phyloP scores from a whole-genome alignment of 2,888 invertebrate species.

The Selenia dentaria region DNA sequence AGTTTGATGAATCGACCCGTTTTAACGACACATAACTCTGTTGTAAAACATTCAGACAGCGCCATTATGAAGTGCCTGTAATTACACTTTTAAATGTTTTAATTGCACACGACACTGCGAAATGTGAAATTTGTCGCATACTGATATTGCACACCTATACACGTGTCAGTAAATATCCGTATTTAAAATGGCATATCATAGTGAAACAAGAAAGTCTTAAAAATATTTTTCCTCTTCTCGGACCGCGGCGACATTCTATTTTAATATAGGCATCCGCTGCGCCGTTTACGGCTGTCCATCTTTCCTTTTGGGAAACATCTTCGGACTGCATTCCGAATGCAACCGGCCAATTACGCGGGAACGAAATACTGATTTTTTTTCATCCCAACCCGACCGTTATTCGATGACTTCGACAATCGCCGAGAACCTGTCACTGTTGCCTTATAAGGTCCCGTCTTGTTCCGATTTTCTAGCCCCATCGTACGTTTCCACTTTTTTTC shows the following conservation, averaged over 20 bases:
- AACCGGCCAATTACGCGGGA: slow-evolving; percentile 73
- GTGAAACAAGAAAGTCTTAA: slow-evolving; percentile 24
- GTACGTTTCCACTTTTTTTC: slow-evolving; percentile 68
- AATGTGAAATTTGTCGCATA: slow-evolving; percentile 32
- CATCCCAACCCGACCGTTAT: slow-evolving; percentile 65
- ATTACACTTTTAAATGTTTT: slow-evolving; percentile 27
- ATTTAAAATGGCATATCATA: slow-evolving; percentile 26
- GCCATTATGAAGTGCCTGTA: slow-evolving; percentile 31
- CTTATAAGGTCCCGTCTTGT: slow-evolving; percentile 62
- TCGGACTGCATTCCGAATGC: slow-evolving; percentile 70
- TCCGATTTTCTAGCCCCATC: slow-evolving; percentile 78
- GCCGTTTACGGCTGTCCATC: slow-evolving; percentile 59
- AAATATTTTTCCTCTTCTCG: slow-evolving; percentile 37
- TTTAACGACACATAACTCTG: slow-evolving; percentile 33
- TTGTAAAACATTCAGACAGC: slow-evolving; percentile 18
- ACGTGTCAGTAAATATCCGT: slow-evolving; percentile 19
- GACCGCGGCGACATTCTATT: slow-evolving; percentile 56
- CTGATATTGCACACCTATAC: slow-evolving; percentile 19
- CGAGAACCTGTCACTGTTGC: slow-evolving; percentile 62
- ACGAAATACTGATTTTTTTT: slow-evolving; percentile 68
- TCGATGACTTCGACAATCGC: slow-evolving; percentile 71
- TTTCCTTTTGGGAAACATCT: slow-evolving; percentile 72
- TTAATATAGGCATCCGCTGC: slow-evolving; percentile 60
- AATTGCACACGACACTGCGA: slow-evolving; percentile 30
- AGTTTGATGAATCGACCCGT: slow-evolving; percentile 35